phyloP scores from a whole-genome alignment of 2,888 invertebrate genomes.

The Pardosa pseudoannulata region DNA sequence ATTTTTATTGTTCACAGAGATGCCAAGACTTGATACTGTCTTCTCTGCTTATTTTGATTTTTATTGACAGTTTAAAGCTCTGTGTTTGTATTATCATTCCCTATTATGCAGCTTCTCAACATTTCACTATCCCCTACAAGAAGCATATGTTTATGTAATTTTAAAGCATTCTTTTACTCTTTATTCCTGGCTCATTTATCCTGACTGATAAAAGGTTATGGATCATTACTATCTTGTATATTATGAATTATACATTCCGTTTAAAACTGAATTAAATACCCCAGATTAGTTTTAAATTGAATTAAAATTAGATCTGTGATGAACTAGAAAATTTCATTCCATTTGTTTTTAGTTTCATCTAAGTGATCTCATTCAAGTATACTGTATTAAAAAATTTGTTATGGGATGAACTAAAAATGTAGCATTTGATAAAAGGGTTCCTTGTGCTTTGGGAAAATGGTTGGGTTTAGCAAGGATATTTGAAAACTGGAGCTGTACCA shows the following conservation, averaged over 20 bases:
- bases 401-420: too few species aligned
- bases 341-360: constrained; percentile 9
- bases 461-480: neutral
- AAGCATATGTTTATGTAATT: too few species aligned
- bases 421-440: too few species aligned
- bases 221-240: neutral
- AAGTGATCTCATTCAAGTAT: neutral
- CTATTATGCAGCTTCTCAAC: constrained; percentile 2
- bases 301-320: constrained; percentile 4
- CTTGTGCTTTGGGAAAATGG: too few species aligned
- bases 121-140: too few species aligned
- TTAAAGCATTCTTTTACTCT: too few species aligned
- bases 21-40: constrained; percentile 40
- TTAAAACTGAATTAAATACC: constrained; percentile 21
- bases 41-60: constrained; percentile 20
- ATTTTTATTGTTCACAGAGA: constrained; percentile 60
- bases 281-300: neutral
- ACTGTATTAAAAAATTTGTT: too few species aligned
- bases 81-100: constrained; percentile 56
- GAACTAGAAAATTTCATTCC: neutral
- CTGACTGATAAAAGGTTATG: too few species aligned
- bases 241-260: constrained; percentile 30
- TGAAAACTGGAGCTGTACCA: too few species aligned
- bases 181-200: too few species aligned
- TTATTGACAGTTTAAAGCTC: constrained; percentile 29